Base-by-base conservation (phyloP, 2,113 vertebrate genomes). In the Leptobrachium leishanense region DNA sequence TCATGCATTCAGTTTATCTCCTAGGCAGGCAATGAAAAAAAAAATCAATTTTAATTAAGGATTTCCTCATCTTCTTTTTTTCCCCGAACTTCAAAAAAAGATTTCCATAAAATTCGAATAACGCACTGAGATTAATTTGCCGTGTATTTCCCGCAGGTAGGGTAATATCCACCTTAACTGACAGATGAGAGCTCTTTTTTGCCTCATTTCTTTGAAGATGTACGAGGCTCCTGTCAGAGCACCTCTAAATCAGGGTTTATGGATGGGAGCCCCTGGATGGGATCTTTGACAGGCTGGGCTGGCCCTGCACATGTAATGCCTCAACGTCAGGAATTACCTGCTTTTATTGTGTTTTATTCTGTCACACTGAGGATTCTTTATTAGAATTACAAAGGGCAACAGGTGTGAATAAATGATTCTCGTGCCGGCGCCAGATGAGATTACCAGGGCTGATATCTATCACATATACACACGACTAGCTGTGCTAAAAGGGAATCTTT, bases 1-100 rank as follows among this genome's bases (percentile, higher is more conserved):
- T 70, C 65, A 59, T 31, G 55, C 8, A 44, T 20, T n/a, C 55
- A 20, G 68, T 66, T 70, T 70, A 70, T 77, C 76, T 70, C 76
- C 54, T 6, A 42, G 76, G 67, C 76, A 62, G 67, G 31, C n/a
- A 39, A 66, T 10, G n/a, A n/a, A n/a, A n/a, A n/a, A 20, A 31
- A 44, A 73, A 73, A 79, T 79, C 70, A 12, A 72, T 79, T 79
- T 54, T 79, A 79, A 79, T 79, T 73, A 79, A 55, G 59, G 65
- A 68, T 15, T 73, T 67, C 66, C 43, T 6, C 54, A 59, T 44
- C 55, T 43, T 55, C 10, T 46, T 70, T 70, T 50, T n/a, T 70
- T 70, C 43, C 7, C 6, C 4, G 53, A n/a, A 5, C 43, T 41
- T 72, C 39, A 31, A 50, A 50, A 50, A 66, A 42, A 31, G 50